phyloP scores from a whole-genome alignment of 1,140 invertebrate genomes.

The Aphaenogaster rudis region DNA sequence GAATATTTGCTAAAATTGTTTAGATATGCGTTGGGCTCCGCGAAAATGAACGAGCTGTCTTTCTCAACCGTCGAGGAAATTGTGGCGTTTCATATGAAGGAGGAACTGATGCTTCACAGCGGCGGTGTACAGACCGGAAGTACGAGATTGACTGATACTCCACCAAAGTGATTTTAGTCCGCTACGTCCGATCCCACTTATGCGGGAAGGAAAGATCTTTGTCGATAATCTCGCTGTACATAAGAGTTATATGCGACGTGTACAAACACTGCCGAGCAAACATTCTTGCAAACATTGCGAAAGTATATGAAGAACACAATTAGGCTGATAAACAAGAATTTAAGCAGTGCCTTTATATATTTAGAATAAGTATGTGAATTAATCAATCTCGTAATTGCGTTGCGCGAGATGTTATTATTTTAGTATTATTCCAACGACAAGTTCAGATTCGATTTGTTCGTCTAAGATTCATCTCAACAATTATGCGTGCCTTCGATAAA shows the following conservation, averaged over 20 bases:
- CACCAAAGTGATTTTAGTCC: constrained; percentile 74
- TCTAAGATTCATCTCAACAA: not conserved
- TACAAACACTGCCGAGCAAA: constrained; percentile 48
- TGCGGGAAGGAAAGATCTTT: not conserved
- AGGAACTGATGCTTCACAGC: constrained; percentile 82
- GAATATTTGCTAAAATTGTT: not conserved
- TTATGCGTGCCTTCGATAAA: constrained; percentile 52
- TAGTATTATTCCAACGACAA: constrained; percentile 34
- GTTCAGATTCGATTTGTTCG: not conserved
- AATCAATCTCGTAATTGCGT: not conserved
- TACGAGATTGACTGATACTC: constrained; percentile 83
- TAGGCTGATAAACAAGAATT: constrained; percentile 22
- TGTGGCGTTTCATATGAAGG: constrained; percentile 79
- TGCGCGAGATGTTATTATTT: constrained; percentile 6
- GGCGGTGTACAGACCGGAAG: constrained; percentile 81
- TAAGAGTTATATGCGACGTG: not conserved
- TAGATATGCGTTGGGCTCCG: constrained; percentile 83
- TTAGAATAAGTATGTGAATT: not conserved
- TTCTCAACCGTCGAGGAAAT: constrained; percentile 84
- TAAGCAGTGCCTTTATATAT: constrained; percentile 54
- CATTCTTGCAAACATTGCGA: not conserved
- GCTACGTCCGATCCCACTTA: not conserved
- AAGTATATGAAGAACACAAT: not conserved
- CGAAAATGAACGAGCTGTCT: constrained; percentile 81
- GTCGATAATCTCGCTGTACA: constrained; percentile 1